Evolutionary conservation across 1,140 invertebrate genomes (phyloP), one percentile per base, ranked within the genome.

Genomic region (Wiebesia pumilae): DNA sequence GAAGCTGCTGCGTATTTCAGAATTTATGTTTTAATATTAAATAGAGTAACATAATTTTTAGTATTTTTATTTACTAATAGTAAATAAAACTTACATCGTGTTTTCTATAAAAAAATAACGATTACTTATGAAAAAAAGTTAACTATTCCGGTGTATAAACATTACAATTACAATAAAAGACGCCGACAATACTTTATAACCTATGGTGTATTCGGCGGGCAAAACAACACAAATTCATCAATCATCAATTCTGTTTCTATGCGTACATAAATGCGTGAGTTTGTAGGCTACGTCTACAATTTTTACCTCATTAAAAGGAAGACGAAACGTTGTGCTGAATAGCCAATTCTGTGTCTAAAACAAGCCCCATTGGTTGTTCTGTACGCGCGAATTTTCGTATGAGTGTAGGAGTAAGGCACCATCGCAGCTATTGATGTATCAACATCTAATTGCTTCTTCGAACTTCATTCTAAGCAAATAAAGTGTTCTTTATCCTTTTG

Each of bases 131-230:
- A 0, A 16, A 65, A 81, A 81, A 81, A 24, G 35, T 43, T 80
- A 80, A 58, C 54, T 65, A 38, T 65, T 81, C 54, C 33, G 43
- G 14, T 67, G 58, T 81, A 40, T 81, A 81, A 81, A 81, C 79
- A 81, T 81, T 27, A 65, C 79, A 67, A 43, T 40, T 65, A 27
- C 77, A 40, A 38, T n/a, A 81, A 38, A 81, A 81, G 67, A 83
- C 67, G 67, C 65, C 58, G 33, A 82, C 54, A 67, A 83, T 83
- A 3, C 43, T 81, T 73, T 67, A 73, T 83, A 54, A 83, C 67
- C 65, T 54, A 47, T 30, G 43, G 38, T 40, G 24, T 35, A 82
- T 51, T 67, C 67, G 43, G 81, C 67, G 43, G 9, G 38, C 0
- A n/a, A 43, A 65, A 80, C 30, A 62, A 38, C 27, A 40, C 54